Percentiles rank a stretch among this genome's conserved stretches.
phyloP scores from a whole-genome alignment of 2,888 invertebrate genomes.

The Aleiodes leptofemur region DNA sequence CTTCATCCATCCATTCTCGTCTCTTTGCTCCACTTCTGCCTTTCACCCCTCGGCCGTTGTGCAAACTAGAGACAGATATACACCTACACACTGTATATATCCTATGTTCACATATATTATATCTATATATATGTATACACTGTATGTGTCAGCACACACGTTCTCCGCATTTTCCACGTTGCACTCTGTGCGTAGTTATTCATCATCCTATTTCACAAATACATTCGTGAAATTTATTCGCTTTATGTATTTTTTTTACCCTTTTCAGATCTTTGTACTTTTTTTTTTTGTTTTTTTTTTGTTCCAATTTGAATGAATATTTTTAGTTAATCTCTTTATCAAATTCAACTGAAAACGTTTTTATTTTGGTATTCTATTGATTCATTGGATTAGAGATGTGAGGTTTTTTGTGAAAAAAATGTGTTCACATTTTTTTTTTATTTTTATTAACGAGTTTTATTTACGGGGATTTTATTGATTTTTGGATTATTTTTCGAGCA shows the following conservation, averaged over 20 bases:
- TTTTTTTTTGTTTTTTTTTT: neutral
- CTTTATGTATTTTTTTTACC: neutral
- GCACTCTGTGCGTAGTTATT: slow-evolving; percentile 31
- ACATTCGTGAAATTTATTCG: slow-evolving; percentile 12
- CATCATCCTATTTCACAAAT: slow-evolving; percentile 37
- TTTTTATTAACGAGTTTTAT: too few relatives aligned
- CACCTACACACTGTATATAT: slow-evolving; percentile 13
- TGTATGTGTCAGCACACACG: slow-evolving; percentile 48
- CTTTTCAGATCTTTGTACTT: neutral
- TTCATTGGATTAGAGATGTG: too few relatives aligned
- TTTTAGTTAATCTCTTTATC: too few relatives aligned
- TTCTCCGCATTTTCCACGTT: slow-evolving; percentile 45
- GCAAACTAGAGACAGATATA: slow-evolving; percentile 42
- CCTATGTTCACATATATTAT: neutral
- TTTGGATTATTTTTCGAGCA: too few relatives aligned
- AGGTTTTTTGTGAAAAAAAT: too few relatives aligned
- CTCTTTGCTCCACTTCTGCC: slow-evolving; percentile 42
- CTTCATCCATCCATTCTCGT: slow-evolving; percentile 17
- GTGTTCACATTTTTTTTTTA: too few relatives aligned
- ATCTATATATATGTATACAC: slow-evolving; percentile 32
- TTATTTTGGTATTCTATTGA: too few relatives aligned
- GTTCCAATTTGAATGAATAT: too few relatives aligned
- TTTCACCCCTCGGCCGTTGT: slow-evolving; percentile 47
- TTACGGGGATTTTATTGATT: too few relatives aligned
- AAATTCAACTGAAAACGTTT: too few relatives aligned